Evolutionary conservation across 1,140 invertebrate species (phyloP).

Genomic region (Scaptomyza hsui): DNA sequence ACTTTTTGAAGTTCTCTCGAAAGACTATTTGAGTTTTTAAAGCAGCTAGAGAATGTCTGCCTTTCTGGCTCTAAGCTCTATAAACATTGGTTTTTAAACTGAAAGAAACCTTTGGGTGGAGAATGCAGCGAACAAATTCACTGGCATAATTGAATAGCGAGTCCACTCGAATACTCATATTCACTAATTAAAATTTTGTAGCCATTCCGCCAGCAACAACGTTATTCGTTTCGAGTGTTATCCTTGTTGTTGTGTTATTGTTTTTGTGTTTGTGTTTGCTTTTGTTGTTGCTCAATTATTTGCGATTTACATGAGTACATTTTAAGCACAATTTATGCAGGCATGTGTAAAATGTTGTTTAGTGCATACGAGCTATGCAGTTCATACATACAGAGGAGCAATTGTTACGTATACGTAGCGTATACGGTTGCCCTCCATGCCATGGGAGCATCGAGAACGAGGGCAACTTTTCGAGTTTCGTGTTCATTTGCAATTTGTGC

Average conservation of each 20-base stretch:
- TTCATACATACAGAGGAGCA: conserved; percentile 9
- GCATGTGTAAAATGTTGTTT: conserved; percentile 57
- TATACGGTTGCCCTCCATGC: background rate
- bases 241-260: conserved; percentile 8
- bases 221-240: conserved; percentile 21
- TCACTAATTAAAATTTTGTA: conserved; percentile 26
- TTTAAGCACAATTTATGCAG: conserved; percentile 72
- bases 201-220: background rate
- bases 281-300: conserved; percentile 64
- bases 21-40: too few relatives aligned
- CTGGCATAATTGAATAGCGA: conserved; percentile 30
- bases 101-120: background rate
- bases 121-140: conserved; percentile 3
- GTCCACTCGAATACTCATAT: conserved; percentile 28
- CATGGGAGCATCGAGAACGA: conserved; percentile 16
- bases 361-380: conserved; percentile 27
- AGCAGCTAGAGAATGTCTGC: too few relatives aligned
- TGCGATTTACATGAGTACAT: conserved; percentile 75
- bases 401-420: conserved; percentile 61
- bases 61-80: too few relatives aligned
- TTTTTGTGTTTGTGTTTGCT: background rate
- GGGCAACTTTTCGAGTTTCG: conserved; percentile 70
- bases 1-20: background rate
- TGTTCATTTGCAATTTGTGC: conserved; percentile 80
- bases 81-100: background rate